Evolutionary conservation across 2,113 vertebrate species (phyloP), one percentile per base, ranked within the genome.

Genomic region (Tragelaphus buxtoni): DNA sequence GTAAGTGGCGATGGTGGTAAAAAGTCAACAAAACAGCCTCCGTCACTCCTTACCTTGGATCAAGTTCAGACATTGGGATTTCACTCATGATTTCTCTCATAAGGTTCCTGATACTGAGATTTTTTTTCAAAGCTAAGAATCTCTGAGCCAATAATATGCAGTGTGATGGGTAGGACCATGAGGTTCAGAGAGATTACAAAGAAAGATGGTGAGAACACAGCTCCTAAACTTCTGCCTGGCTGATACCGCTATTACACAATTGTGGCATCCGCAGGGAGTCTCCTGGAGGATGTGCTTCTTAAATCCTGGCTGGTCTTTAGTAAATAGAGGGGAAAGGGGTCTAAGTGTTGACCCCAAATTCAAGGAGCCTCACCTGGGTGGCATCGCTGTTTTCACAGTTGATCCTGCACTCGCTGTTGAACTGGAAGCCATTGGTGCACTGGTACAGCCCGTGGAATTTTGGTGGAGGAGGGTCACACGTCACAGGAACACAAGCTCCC

Each of bases 391-490:
- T 98, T 45, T 99, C 98, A 1, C 99, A 99, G 98, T 99, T 99
- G 97, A 99, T 99, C 90, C 98, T 98, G 98, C 99, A 99, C 97
- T 99, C 99, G 1, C 99, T 99, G 98, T 99, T 99, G 97, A 99
- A 99, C 97, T 98, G 99, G 98, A 99, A 99, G 97, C 99, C 99
- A 0, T 99, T 99, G 0, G 99, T 99, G 95, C 99, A 99, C 97
- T 99, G 99, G 98, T 99, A 99, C 69, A 99, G 99, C 77, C 99
- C 99, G 0, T 99, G 99, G 98, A 99, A 99, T 92, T 99, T 99
- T 32, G 99, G 98, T 2, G 99, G 99, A 0, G 99, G 99, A 5
- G 99, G 98, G 47, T 99, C 99, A 7, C 99, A 99, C n/a, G 99
- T 99, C 90, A 99, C 99, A 0, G 99, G 99, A 91, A 99, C 99